These are phyloP conservation scores for Gerris buenoi DNA, from an alignment of 1,140 invertebrate species.

Conservation along the genomic window DNA sequence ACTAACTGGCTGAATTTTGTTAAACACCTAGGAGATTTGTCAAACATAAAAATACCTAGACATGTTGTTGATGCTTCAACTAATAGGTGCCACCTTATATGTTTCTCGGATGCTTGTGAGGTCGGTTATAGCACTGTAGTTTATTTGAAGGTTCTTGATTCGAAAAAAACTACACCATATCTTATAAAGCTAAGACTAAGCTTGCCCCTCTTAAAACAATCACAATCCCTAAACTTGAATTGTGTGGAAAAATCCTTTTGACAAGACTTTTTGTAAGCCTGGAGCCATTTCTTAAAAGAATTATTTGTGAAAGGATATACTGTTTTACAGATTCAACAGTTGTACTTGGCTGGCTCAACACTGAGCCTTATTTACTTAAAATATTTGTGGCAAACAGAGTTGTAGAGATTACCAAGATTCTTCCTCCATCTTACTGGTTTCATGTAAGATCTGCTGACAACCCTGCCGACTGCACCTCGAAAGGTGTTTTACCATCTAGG, in stretches of 20 bases:
- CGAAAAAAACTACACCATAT: too few relatives aligned
- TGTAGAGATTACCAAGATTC: too few relatives aligned
- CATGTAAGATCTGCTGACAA: too few relatives aligned
- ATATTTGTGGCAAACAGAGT: conserved; percentile 10
- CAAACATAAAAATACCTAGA: background rate
- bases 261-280: conserved; percentile 16
- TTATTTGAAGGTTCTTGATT: conserved; percentile 14
- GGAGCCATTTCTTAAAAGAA: too few relatives aligned
- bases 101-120: conserved; percentile 24
- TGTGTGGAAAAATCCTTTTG: conserved; percentile 25
- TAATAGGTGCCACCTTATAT: conserved; percentile 19
- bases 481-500: too few relatives aligned
- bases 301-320: background rate
- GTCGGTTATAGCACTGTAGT: conserved; percentile 23
- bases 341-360: too few relatives aligned
- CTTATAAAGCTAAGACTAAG: conserved; percentile 27
- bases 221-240: conserved; percentile 27
- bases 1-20: too few relatives aligned
- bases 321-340: conserved; percentile 26
- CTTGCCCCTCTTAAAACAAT: conserved; percentile 29
- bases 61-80: background rate
- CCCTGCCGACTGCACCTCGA: too few relatives aligned
- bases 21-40: too few relatives aligned
- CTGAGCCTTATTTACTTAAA: too few relatives aligned
- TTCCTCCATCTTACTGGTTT: too few relatives aligned